These are phyloP conservation scores for Columba livia DNA, from an alignment of 2,113 vertebrate genomes.

Conservation along the genomic window DNA sequence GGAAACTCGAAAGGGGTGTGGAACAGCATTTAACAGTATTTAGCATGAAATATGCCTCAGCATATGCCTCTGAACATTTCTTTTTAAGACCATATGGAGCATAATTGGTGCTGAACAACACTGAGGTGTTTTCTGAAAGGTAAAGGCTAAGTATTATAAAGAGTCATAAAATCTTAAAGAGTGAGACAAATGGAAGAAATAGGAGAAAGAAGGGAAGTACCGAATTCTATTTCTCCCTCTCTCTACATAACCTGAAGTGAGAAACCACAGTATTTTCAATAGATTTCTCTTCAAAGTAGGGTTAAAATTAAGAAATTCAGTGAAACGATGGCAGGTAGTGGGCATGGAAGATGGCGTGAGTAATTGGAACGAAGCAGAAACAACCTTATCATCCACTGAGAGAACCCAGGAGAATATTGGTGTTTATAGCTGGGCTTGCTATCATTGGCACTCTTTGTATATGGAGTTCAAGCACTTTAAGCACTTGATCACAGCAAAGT, in stretches of 20 bases:
- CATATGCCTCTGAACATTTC: constrained; percentile 61
- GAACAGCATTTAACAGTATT: constrained; percentile 53
- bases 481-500: not conserved
- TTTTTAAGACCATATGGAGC: constrained; percentile 57
- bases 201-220: not conserved
- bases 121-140: constrained; percentile 55
- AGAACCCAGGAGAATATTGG: not conserved
- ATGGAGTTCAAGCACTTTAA: not conserved
- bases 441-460: not conserved
- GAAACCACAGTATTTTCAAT: not conserved
- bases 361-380: not conserved
- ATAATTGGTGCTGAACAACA: constrained; percentile 62
- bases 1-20: constrained; percentile 30
- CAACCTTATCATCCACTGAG: not conserved
- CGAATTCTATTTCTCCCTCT: not conserved
- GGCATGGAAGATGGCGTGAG: not conserved
- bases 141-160: constrained; percentile 39
- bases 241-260: not conserved
- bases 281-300: not conserved
- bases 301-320: not conserved
- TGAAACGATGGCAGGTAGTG: not conserved
- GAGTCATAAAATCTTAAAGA: constrained; percentile 16
- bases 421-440: not conserved
- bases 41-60: constrained; percentile 62
- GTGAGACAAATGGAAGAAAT: not conserved